Percentiles rank a stretch among this genome's conserved stretches.
Conservation (phyloP, 2,113 vertebrate genomes). For the Corythaeola cristata region DNA sequence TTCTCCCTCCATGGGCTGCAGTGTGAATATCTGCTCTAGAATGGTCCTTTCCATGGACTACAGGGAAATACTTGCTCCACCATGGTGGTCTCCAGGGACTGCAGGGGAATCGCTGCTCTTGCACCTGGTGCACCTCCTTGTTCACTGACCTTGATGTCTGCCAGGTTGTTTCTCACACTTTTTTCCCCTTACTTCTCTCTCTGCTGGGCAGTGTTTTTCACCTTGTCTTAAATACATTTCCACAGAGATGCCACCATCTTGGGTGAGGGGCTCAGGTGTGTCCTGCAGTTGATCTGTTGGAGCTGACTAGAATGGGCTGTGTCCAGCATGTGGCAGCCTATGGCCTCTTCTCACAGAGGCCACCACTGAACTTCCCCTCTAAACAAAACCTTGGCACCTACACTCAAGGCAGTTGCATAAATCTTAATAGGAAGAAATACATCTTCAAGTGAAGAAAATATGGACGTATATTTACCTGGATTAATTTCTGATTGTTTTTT, state of each 20-base stretch:
- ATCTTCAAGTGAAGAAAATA: not conserved
- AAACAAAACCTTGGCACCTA: not conserved
- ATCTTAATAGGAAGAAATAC: not conserved
- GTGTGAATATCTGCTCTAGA: not conserved
- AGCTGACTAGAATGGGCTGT: not conserved
- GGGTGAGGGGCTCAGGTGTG: not conserved
- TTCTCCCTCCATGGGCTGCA: not conserved
- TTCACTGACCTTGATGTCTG: not conserved
- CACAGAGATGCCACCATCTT: not conserved
- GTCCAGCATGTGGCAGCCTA: accelerated
- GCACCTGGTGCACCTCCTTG: accelerated
- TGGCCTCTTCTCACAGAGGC: not conserved
- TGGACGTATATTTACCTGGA: not conserved
- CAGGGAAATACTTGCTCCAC: not conserved
- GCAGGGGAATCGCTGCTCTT: not conserved
- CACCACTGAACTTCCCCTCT: not conserved
- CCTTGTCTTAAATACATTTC: not conserved
- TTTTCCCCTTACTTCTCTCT: not conserved
- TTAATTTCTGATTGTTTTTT: not conserved
- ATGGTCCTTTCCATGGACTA: not conserved
- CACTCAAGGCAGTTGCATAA: not conserved
- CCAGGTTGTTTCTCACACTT: accelerated
- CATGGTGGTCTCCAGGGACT: not conserved
- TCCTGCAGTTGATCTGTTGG: accelerated
- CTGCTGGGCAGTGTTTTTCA: not conserved